Evolutionary conservation across 2,888 invertebrate genomes (phyloP).

Genomic region (Chloroclysta siterata): DNA sequence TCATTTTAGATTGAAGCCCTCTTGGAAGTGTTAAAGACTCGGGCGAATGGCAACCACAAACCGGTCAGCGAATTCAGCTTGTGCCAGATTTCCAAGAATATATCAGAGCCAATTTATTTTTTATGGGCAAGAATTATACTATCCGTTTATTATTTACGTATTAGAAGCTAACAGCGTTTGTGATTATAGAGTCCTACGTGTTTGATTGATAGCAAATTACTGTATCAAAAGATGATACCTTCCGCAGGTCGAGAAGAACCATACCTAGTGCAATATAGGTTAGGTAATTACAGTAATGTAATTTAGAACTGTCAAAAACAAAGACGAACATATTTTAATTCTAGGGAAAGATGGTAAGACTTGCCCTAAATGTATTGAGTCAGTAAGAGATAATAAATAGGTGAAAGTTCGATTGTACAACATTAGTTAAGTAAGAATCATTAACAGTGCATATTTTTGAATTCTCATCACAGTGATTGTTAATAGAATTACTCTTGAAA

Average conservation of each 20-base stretch:
- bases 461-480: too few species aligned
- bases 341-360: too few species aligned
- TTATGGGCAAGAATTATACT: slow-evolving; percentile 52
- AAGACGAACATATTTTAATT: too few species aligned
- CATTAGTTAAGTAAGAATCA: too few species aligned
- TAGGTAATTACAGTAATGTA: too few species aligned
- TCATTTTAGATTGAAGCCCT: slow-evolving; percentile 3
- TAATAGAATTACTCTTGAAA: too few species aligned
- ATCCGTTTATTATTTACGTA: slow-evolving; percentile 53
- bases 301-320: too few species aligned
- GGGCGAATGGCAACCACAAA: slow-evolving; percentile 50
- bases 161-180: slow-evolving; percentile 42
- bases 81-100: slow-evolving; percentile 57
- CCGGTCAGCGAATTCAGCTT: slow-evolving; percentile 57
- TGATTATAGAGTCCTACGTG: slow-evolving; percentile 34
- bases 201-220: slow-evolving; percentile 30
- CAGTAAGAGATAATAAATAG: too few species aligned
- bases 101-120: slow-evolving; percentile 61
- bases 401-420: too few species aligned
- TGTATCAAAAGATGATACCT: slow-evolving; percentile 5
- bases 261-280: too few species aligned
- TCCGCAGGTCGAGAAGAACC: background rate
- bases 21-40: slow-evolving; percentile 12
- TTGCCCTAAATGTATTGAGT: too few species aligned
- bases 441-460: too few species aligned